Evolutionary conservation across 2,797 vertebrate genomes (phyloP).

Genomic region (Esox lucius): DNA sequence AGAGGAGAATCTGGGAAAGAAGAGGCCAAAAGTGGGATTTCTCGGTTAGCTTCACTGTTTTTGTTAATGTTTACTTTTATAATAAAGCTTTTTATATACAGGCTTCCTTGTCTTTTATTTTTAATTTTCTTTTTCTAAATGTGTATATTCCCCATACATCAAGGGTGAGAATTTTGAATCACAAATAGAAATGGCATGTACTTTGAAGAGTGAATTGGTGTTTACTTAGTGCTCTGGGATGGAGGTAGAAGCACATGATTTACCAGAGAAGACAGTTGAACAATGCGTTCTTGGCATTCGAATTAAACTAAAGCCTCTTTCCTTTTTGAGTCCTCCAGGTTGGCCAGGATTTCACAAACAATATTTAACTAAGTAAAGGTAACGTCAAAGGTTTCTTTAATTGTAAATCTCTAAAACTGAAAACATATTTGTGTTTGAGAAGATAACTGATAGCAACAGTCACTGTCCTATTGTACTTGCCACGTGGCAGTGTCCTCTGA

Average conservation of each 20-base stretch:
- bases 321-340: neutral
- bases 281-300: neutral
- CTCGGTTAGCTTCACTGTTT: conserved; percentile 55
- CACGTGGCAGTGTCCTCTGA: conserved; percentile 71
- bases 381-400: neutral
- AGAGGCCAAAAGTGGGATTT: conserved; percentile 77
- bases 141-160: conserved; percentile 17
- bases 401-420: neutral
- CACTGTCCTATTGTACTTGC: conserved; percentile 52
- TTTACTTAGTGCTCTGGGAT: neutral
- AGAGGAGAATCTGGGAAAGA: conserved; percentile 87
- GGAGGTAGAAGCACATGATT: neutral
- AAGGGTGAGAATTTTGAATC: neutral
- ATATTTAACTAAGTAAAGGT: neutral
- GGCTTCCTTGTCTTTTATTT: neutral
- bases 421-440: neutral
- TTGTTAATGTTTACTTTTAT: conserved; percentile 51
- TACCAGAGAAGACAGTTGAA: neutral
- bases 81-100: conserved; percentile 52
- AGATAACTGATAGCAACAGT: neutral
- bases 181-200: neutral
- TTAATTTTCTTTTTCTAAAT: conserved; percentile 10
- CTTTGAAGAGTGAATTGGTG: neutral
- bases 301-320: neutral
- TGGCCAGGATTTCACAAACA: neutral